Percentiles rank a stretch among this genome's conserved stretches.
phyloP scores from a whole-genome alignment of 2,888 invertebrate species.

The Amiota minor region DNA sequence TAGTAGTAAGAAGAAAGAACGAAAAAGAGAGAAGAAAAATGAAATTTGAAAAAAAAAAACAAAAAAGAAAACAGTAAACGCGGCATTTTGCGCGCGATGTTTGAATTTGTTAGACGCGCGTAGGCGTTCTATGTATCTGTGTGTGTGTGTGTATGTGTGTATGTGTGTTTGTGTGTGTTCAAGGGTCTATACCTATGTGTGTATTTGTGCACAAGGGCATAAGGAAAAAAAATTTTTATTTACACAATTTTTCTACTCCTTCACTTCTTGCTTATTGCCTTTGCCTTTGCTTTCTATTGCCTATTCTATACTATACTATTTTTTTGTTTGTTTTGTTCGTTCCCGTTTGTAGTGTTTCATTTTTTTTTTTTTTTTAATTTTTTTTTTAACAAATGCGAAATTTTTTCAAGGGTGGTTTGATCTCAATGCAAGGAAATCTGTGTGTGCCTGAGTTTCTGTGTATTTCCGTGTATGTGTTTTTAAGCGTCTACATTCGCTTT shows the following conservation, averaged over 20 bases:
- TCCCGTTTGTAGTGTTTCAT: neutral
- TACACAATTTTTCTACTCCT: slow-evolving; percentile 58
- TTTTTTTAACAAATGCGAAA: slow-evolving; percentile 57
- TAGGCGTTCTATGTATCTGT: slow-evolving; percentile 2
- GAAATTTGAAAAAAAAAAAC: too few species aligned
- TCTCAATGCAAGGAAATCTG: slow-evolving; percentile 42
- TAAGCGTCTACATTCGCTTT: slow-evolving; percentile 38
- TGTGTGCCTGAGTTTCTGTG: slow-evolving; percentile 38
- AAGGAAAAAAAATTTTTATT: slow-evolving; percentile 66
- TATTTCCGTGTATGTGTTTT: slow-evolving; percentile 46
- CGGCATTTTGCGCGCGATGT: neutral
- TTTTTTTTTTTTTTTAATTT: slow-evolving; percentile 55
- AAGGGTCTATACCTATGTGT: slow-evolving; percentile 46
- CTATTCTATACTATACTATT: neutral
- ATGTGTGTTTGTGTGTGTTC: neutral
- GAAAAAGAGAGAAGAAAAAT: neutral
- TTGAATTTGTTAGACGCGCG: slow-evolving; percentile 8
- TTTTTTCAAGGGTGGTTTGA: slow-evolving; percentile 69
- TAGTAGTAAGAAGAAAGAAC: slow-evolving; percentile 30
- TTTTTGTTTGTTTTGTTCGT: neutral
- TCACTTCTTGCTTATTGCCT: neutral
- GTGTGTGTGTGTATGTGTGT: neutral
- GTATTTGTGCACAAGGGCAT: slow-evolving; percentile 13
- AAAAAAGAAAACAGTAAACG: too few species aligned
- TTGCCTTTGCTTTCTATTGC: slow-evolving; percentile 1